phyloP scores from a whole-genome alignment of 2,797 vertebrate species.

The Todus mexicanus region DNA sequence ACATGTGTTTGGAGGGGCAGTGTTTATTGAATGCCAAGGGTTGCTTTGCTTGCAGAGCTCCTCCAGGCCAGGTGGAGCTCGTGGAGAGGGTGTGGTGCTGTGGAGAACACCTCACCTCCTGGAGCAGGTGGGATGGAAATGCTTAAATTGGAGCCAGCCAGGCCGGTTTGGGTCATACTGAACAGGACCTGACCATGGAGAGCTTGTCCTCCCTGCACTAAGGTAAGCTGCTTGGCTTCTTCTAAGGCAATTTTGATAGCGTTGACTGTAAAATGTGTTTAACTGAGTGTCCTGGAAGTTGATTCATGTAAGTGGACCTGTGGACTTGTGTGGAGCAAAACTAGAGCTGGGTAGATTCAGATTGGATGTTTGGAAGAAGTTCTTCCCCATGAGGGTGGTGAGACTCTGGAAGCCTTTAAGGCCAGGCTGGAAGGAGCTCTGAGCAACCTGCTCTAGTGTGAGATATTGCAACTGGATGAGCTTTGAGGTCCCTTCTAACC shows the following conservation, averaged over 20 bases:
- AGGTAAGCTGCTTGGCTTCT: not conserved
- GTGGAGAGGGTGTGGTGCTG: no score
- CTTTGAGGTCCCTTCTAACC: no score
- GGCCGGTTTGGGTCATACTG: not conserved
- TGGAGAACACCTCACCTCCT: rapidly evolving
- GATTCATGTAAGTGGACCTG: rapidly evolving
- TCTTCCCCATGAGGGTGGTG: no score
- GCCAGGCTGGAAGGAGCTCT: no score
- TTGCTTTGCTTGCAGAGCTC: not conserved
- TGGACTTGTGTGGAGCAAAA: no score
- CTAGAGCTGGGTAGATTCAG: no score
- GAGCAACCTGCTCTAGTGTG: no score
- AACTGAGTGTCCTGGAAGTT: not conserved
- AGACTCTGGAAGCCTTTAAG: no score
- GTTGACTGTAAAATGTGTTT: not conserved
- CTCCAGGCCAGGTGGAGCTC: not conserved
- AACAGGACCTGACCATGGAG: rapidly evolving
- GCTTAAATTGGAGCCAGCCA: not conserved
- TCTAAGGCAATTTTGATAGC: not conserved
- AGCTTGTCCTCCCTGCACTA: rapidly evolving
- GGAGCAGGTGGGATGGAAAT: no score
- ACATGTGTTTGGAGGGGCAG: not conserved
- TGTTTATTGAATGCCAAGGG: not conserved
- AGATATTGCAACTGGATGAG: no score
- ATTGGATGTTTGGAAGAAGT: no score